Evolutionary conservation across 2,113 vertebrate species (phyloP), one percentile per base, ranked within the genome.

Genomic region (Oryzias melastigma): DNA sequence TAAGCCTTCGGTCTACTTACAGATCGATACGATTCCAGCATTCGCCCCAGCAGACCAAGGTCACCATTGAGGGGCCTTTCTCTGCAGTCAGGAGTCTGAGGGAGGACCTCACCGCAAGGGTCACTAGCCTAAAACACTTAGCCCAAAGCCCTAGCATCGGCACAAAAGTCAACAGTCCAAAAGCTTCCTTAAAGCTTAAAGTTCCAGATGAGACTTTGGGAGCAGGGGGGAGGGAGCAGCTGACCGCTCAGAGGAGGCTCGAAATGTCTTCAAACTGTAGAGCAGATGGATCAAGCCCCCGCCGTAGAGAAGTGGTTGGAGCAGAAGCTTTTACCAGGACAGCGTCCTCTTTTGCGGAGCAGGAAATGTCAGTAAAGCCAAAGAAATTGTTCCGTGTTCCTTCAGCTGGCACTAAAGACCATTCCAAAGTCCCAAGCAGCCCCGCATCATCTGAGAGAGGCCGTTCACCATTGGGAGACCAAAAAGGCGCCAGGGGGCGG

Each of bases 61-160:
- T 25, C 4, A 8, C 8, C 2, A 27, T 82, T 0, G 80, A 86
- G 58, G 82, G 84, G 13, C 84, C 87, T 46, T 85, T 85, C 12
- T 2, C 55, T 3, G 84, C 80, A 2, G 3, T 86, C 52, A 54
- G 25, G 42, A 61, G 63, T 42, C 73, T 82, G 29, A 80, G 65
- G 51, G 20, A 51, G 25, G 77, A 87, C 58, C 73, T 90, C 24
- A 42, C 73, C 50, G 12, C 0, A 48, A 49, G 62, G 58, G 64
- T 69, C 20, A 7, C 40, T 7, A 19, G 0, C 2, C 52, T 61
- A 54, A 17, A 70, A 52, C 44, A 65, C 58, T 44, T 50, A 13
- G n/a, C 46, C 27, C 67, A 58, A 58, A 69, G 40, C 0, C 10
- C 48, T 14, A n/a, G 18, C 50, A 27, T 18, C 22, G 5, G 2